Evolutionary conservation across 1,140 invertebrate species (phyloP).

Genomic region (Drosophila mojavensis): DNA sequence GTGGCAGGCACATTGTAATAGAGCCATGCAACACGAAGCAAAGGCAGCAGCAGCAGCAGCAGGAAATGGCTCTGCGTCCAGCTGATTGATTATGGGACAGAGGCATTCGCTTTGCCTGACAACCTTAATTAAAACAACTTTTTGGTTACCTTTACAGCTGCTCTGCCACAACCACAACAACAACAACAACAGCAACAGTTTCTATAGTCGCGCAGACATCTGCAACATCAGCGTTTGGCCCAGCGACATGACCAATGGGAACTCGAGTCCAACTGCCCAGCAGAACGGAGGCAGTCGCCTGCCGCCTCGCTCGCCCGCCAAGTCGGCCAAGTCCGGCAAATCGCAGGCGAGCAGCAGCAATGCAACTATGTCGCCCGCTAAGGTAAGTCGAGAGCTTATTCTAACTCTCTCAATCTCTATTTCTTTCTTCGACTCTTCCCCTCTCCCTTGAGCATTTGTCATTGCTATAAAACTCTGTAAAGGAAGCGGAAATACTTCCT

Average conservation of each 20-base stretch:
- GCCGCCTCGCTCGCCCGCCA: conserved; percentile 72
- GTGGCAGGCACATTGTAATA: conserved; percentile 26
- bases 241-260: conserved; percentile 44
- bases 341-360: conserved; percentile 75
- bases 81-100: conserved; percentile 45
- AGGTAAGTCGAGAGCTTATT: conserved; percentile 54
- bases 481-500: conserved; percentile 45
- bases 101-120: conserved; percentile 13
- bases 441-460: background rate
- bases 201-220: conserved; percentile 71
- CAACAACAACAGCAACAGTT: conserved; percentile 41
- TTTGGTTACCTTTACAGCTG: conserved; percentile 32
- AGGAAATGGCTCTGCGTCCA: conserved; percentile 3
- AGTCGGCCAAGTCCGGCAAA: conserved; percentile 60
- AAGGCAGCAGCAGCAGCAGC: background rate
- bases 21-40: conserved; percentile 27
- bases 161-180: conserved; percentile 25
- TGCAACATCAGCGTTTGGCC: conserved; percentile 72
- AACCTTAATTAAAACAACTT: conserved; percentile 48
- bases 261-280: conserved; percentile 13
- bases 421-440: background rate
- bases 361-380: conserved; percentile 72
- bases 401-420: background rate
- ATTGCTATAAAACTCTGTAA: background rate
- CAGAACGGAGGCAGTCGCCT: conserved; percentile 57